Conservation (phyloP, 2,797 vertebrate species). For the Neoniphon sammara region DNA sequence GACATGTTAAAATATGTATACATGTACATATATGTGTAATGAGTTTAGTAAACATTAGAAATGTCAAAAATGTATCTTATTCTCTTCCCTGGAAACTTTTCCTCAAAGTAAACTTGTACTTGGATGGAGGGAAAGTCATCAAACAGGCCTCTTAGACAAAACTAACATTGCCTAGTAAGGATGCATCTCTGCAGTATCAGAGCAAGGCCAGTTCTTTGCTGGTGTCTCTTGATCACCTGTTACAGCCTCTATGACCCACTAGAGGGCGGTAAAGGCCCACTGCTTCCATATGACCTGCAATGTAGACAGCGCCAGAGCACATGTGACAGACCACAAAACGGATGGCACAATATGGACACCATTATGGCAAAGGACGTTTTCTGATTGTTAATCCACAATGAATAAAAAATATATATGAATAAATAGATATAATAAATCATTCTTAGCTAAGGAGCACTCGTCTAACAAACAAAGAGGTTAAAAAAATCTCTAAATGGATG, state of each 20-base stretch:
- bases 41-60: not conserved
- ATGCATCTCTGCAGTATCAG: constrained; percentile 67
- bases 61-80: not conserved
- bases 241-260: constrained; percentile 78
- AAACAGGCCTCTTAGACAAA: constrained; percentile 5
- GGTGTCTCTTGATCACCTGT: constrained; percentile 82
- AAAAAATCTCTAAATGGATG: not conserved
- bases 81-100: not conserved
- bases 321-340: constrained; percentile 52
- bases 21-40: not conserved
- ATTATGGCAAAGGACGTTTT: not conserved
- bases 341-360: constrained; percentile 8
- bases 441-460: not conserved
- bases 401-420: not conserved
- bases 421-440: not conserved
- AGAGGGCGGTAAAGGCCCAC: constrained; percentile 75
- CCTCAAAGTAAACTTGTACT: not conserved
- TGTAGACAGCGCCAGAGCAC: constrained; percentile 74
- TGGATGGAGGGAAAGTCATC: constrained; percentile 43
- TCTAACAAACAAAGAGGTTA: not conserved
- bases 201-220: constrained; percentile 57
- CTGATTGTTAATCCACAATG: not conserved
- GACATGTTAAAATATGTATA: not conserved
- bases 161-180: constrained; percentile 37
- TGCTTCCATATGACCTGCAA: constrained; percentile 81